phyloP scores from a whole-genome alignment of 2,797 vertebrate species.

The Sebastes diaconus region DNA sequence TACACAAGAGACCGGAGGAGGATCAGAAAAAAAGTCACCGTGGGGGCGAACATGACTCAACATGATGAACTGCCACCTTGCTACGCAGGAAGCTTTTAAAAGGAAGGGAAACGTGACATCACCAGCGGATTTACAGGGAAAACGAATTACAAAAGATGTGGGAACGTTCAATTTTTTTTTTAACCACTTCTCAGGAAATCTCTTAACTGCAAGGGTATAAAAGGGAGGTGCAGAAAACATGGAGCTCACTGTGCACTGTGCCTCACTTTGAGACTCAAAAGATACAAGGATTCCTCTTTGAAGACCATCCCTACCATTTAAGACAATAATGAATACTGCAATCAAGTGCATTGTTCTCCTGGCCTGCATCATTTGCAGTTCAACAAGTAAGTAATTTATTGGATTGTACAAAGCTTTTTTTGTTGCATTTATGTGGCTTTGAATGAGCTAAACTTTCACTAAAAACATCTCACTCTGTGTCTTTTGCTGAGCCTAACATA shows the following conservation, averaged over 20 bases:
- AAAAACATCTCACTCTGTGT: not conserved
- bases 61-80: not conserved
- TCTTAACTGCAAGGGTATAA: not conserved
- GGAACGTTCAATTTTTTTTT: not conserved
- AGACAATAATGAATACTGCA: conserved; percentile 21
- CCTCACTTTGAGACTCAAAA: not conserved
- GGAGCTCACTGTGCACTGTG: not conserved
- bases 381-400: not conserved
- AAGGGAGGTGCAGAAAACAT: not conserved
- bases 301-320: not conserved
- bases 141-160: not conserved
- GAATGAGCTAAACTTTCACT: not conserved
- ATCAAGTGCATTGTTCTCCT: conserved; percentile 35
- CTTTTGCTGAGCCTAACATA: not conserved
- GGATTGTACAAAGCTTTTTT: not conserved
- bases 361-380: not conserved
- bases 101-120: not conserved
- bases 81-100: not conserved
- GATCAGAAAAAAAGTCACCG: not conserved
- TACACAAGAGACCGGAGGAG: not conserved
- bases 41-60: not conserved
- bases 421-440: not conserved
- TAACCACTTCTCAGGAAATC: not conserved
- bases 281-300: not conserved
- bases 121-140: not conserved